Conservation (phyloP, 2,113 vertebrate species). For the Periophthalmodon schlosseri region DNA sequence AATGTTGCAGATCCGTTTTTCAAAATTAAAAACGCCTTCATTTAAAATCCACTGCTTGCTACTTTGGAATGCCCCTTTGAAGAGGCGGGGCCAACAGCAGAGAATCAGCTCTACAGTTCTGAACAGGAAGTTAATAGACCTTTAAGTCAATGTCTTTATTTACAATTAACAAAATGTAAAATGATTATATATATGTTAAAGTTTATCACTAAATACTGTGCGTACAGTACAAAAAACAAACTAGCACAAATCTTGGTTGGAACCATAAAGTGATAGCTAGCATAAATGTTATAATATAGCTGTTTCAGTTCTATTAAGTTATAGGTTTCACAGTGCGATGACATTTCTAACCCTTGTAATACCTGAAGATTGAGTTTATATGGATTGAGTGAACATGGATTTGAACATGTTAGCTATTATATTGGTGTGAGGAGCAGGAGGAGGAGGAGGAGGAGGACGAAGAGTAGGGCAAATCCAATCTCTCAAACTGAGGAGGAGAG, state of each 20-base stretch:
- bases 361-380: background rate
- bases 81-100: no score
- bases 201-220: no score
- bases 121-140: no score
- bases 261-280: background rate
- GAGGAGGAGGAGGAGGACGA: background rate
- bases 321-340: background rate
- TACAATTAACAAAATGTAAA: no score
- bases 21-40: no score
- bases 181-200: no score
- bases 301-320: background rate
- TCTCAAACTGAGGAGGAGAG: slow-evolving; percentile 7
- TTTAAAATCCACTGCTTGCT: no score
- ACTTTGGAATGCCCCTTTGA: no score
- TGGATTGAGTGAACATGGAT: slow-evolving; percentile 6
- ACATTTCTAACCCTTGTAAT: background rate
- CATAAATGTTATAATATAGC: background rate
- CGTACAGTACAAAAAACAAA: background rate
- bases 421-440: background rate
- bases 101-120: no score
- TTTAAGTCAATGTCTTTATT: no score
- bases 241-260: background rate
- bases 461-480: background rate
- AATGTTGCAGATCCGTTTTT: no score
- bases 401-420: background rate